Base-by-base conservation (phyloP, 2,888 invertebrate species). In the Nymphalis c-album region DNA sequence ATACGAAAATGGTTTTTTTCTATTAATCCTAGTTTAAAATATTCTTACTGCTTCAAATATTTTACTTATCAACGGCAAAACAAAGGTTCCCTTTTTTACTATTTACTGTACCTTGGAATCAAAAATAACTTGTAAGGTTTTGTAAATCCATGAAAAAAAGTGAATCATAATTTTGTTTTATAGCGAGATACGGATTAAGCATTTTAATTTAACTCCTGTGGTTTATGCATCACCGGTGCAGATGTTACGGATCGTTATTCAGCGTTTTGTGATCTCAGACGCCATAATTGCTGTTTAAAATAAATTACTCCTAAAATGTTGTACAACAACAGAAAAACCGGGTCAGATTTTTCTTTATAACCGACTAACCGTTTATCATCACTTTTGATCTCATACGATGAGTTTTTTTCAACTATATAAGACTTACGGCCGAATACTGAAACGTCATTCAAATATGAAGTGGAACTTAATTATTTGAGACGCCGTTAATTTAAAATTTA, bases 131-230 rank as follows among this genome's bases (percentile, higher is more conserved):
- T 40, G 4, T 40, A 40, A 40, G 13, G 40, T 40, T 20, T 50
- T 20, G 20, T 18, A 20, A 20, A 50, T 18, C 50, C 13, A 18
- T 50, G 50, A 50, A 20, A 53, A n/a, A 53, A 53, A 16, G 22
- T 26, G 53, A 53, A 26, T 53, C 53, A 53, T 40, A 40, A 40
- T 40, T 53, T 26, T 16, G 13, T 53, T 53, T 50, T 10, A 16
- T 5, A 22, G 22, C 53, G 22, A 53, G 53, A 53, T 53, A 26
- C 53, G 53, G 22, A 16, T 22, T 53, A 53, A 31, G 17, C n/a
- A n/a, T 26, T 57, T 63, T 55, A 22, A 55, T 63, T 63, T 63
- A 18, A 47, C 57, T 18, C 22, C 57, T 63, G 63, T 18, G 57
- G 63, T 57, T 62, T 17, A 57, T 57, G 57, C 57, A 57, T 57